Evolutionary conservation across 1,140 invertebrate genomes (phyloP), one percentile per base, ranked within the genome.

Genomic region (Planococcus citri): DNA sequence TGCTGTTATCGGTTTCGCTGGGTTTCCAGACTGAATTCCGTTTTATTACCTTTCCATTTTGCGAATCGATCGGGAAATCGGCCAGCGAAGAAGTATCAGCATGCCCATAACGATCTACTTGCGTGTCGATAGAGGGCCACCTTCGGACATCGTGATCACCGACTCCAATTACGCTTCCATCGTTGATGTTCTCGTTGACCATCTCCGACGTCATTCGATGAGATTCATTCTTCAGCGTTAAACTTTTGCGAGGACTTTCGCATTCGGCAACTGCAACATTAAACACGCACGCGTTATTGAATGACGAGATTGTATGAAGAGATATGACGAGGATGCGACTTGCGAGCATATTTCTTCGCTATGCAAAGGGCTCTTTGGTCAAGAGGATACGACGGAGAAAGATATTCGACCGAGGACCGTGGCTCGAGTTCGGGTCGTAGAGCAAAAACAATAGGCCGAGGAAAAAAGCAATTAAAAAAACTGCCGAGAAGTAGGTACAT

Each of bases 81-180:
- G 72, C 72, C 17, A 76, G 73, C n/a, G 75, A 76, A 14, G 72
- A 70, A 0, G 75, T 74, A 70, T 76, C 75, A 0, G 73, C 75
- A 67, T 73, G 75, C 68, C 75, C 75, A 2, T 72, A 74, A 60
- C 69, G 71, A 38, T 73, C 73, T 6, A 72, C 33, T 68, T 73
- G 72, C 10, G 74, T 76, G 70, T 76, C 75, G 4, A 72, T 73
- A 0, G 75, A 75, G 12, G 74, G 75, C 75, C 75, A 76, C 69
- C 58, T 38, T 38, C 70, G 29, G n/a, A 70, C 69, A 22, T 72
- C 73, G 21, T 74, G 71, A 3, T 51, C 68, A 38, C 21, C 70
- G n/a, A 60, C 22, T 17, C 14, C 22, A 2, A 22, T 64, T 17
- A 1, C 21, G 60, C 20, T 17, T 6, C 24, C 60, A 22, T 24